Evolutionary conservation across 2,888 invertebrate species (phyloP), one percentile per base, ranked within the genome.

Genomic region (Liodrosophila aerea): DNA sequence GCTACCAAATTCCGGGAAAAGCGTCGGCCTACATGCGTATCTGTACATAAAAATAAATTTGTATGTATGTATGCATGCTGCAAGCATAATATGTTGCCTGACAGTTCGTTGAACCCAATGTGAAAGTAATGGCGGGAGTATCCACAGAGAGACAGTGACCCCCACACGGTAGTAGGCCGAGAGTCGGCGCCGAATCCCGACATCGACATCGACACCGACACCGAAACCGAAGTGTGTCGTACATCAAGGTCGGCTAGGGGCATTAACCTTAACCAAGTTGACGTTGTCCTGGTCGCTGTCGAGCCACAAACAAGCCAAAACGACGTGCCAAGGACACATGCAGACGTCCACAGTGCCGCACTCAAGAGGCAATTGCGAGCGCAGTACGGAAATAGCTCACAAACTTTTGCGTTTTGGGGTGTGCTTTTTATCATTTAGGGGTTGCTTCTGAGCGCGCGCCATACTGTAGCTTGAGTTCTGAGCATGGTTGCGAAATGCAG

Each of bases 241-340:
- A 71, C 67, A 73, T 77, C 87, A 88, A 88, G 88, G 88, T 88
- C 88, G 88, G 86, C 78, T 86, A 85, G 88, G 89, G 88, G 76
- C 87, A 87, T 78, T 87, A 85, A 88, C 88, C 89, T 84, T 75
- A 71, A 74, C 78, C 67, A 81, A 73, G 76, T 78, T 82, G 78
- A 59, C 73, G 76, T 63, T 76, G 81, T 65, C 76, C 71, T 74
- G 71, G 71, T 62, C 73, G 69, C 51, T 53, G 43, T 37, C 37
- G 47, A 13, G 54, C 60, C 51, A 39, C 39, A 69, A 64, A 59
- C 61, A 65, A 68, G 57, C 60, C 63, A 71, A 49, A 44, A 66
- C 47, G 39, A 59, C 69, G 72, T 69, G 62, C 67, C 72, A 85
- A 81, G 78, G 86, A 77, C 87, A 86, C 72, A 60, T 60, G 43